Base-by-base conservation (phyloP, 2,113 vertebrate genomes). In the Coryphaenoides rupestris region DNA sequence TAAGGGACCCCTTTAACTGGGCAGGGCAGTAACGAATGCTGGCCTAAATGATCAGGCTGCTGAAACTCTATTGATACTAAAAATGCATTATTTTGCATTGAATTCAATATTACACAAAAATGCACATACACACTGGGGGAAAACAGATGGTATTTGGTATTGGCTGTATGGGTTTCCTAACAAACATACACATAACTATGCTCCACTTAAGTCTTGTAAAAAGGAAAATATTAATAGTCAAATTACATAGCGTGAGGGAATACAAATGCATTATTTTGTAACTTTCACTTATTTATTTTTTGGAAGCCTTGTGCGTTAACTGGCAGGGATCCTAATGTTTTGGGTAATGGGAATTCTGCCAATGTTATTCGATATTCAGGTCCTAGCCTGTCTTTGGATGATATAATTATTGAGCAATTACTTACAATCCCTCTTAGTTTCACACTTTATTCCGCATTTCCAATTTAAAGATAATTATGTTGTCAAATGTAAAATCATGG, bases 1-100 rank as follows among this genome's bases (percentile, higher is more conserved):
- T 90, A 88, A 89, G 88, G 76, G 82, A 86, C 60, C 68, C 61
- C 65, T 81, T 79, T 76, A 59, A 80, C 78, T 83, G 68, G 47
- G 78, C 80, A 84, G 84, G 76, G 84, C 84, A 87, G 83, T 85
- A 85, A 62, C 52, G 72, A 84, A 77, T 60, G 54, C 61, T 73
- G 33, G 74, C 68, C 72, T 21, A 33, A 7, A 10, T 33, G 14
- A 19, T 40, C 19, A 16, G 19, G 22, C n/a, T 40, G 33, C 6
- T 7, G 33, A 40, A 40, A 40, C 13, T 10, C 1, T 7, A 12
- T 40, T 40, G 33, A 7, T 40, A 10, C 33, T 12, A 10, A 7
- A 40, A 40, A 40, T 40, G 33, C 33, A 40, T 40, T 40, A 40
- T 40, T 40, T 40, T 40, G 33, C 33, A 40, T 40, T 40, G 9